Percentiles rank a stretch among this genome's conserved stretches.
phyloP scores from a whole-genome alignment of 2,113 vertebrate species.

The Grallaria varia region DNA sequence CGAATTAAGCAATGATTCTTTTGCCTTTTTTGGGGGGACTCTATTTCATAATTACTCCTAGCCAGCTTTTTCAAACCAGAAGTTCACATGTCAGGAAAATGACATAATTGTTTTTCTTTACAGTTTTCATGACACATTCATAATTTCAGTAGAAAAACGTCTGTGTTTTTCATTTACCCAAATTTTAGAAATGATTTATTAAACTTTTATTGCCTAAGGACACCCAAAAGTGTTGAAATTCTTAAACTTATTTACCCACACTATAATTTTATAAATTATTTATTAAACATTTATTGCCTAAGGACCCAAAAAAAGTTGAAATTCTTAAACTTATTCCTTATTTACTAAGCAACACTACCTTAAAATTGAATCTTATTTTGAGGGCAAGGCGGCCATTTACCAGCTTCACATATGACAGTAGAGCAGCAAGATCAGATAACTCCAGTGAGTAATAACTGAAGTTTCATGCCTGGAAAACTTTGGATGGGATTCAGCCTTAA shows the following conservation, averaged over 20 bases:
- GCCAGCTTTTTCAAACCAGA: conserved; percentile 47
- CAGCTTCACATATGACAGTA: not conserved
- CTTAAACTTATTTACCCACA: not conserved
- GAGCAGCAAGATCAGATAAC: not conserved
- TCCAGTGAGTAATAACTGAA: not conserved
- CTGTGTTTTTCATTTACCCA: not conserved
- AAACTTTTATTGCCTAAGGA: not conserved
- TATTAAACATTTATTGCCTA: not conserved
- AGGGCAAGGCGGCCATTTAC: not conserved
- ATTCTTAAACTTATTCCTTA: not conserved
- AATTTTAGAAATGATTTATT: not conserved
- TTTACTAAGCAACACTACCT: not conserved
- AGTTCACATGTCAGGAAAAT: conserved; percentile 43
- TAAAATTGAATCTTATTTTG: not conserved
- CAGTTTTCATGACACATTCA: not conserved
- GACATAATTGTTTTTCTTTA: conserved; percentile 61
- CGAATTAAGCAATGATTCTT: not conserved
- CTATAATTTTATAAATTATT: not conserved
- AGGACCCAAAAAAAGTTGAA: not conserved
- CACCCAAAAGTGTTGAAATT: not conserved
- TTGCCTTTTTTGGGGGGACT: conserved; percentile 18
- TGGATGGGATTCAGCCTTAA: not conserved
- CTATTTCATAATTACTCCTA: conserved; percentile 16
- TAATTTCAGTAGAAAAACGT: not conserved
- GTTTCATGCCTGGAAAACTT: not conserved